phyloP scores from a whole-genome alignment of 1,140 invertebrate species.

The Calephelis virginiensis region DNA sequence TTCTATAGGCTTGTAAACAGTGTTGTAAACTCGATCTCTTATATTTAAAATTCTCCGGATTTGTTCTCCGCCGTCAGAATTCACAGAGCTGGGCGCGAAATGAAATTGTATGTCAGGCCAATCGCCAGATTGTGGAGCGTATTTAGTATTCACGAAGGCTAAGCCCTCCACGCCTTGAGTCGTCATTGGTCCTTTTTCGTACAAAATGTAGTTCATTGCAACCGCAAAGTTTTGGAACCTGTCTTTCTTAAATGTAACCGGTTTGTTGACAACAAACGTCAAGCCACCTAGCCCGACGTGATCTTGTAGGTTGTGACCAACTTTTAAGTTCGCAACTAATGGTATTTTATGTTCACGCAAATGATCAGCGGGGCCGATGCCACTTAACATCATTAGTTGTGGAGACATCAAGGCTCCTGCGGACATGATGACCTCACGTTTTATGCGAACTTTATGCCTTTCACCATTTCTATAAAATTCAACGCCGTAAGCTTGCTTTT shows the following conservation, averaged over 20 bases:
- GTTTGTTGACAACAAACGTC: conserved; percentile 89
- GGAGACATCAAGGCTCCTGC: conserved; percentile 90
- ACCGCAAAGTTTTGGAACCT: conserved; percentile 88
- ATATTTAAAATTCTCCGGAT: conserved; percentile 87
- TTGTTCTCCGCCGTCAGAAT: conserved; percentile 88
- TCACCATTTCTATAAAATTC: conserved; percentile 84
- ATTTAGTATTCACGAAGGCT: conserved; percentile 91
- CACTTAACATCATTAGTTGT: conserved; percentile 93
- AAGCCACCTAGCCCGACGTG: conserved; percentile 90
- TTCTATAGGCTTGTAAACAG: conserved; percentile 89
- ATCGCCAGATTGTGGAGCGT: conserved; percentile 84
- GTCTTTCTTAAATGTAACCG: conserved; percentile 87
- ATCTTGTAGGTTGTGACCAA: conserved; percentile 91
- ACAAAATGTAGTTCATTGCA: conserved; percentile 89
- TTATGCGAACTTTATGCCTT: conserved; percentile 82
- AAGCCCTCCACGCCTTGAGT: conserved; percentile 89
- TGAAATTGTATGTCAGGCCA: conserved; percentile 94
- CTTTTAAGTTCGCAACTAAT: conserved; percentile 85
- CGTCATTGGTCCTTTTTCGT: conserved; percentile 89
- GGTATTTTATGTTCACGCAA: conserved; percentile 87
- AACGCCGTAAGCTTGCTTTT: conserved; percentile 86
- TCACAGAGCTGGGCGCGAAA: conserved; percentile 89
- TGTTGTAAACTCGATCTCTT: conserved; percentile 89
- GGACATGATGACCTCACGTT: conserved; percentile 88
- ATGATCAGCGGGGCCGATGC: conserved; percentile 90